Conservation (phyloP, 2,888 invertebrate species). For the Hirudinaria manillensis region DNA sequence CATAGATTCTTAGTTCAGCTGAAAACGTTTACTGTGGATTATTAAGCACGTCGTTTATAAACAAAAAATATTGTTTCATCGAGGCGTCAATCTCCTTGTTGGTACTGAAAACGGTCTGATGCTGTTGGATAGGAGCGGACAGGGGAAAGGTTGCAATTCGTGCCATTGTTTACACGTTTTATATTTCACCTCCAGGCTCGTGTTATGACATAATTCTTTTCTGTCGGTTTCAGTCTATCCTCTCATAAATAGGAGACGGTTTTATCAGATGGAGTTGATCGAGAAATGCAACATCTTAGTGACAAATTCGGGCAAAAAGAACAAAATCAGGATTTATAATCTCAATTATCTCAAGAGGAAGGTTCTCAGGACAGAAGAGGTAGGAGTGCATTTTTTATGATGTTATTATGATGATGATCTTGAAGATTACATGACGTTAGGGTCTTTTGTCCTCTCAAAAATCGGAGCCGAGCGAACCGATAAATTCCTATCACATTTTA, state of each 20-base stretch:
- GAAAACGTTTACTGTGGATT: background rate
- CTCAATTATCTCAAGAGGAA: conserved; percentile 31
- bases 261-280: conserved; percentile 30
- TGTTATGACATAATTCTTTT: background rate
- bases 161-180: background rate
- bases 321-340: conserved; percentile 32
- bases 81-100: conserved; percentile 30
- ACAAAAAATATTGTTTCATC: background rate
- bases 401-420: background rate
- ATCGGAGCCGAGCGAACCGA: too few species aligned
- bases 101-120: conserved; percentile 33
- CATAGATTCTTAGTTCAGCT: too few species aligned
- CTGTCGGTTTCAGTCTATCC: conserved; percentile 29
- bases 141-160: conserved; percentile 27
- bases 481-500: too few species aligned
- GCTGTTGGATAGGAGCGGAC: conserved; percentile 32
- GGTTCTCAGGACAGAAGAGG: conserved; percentile 29
- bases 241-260: conserved; percentile 26
- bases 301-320: conserved; percentile 32
- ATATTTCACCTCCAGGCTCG: background rate
- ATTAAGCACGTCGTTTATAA: background rate
- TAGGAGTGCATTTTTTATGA: background rate
- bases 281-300: conserved; percentile 29
- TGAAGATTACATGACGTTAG: background rate
- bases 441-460: background rate